Evolutionary conservation across 2,113 vertebrate species (phyloP).

Genomic region (Dromiciops gliroides): DNA sequence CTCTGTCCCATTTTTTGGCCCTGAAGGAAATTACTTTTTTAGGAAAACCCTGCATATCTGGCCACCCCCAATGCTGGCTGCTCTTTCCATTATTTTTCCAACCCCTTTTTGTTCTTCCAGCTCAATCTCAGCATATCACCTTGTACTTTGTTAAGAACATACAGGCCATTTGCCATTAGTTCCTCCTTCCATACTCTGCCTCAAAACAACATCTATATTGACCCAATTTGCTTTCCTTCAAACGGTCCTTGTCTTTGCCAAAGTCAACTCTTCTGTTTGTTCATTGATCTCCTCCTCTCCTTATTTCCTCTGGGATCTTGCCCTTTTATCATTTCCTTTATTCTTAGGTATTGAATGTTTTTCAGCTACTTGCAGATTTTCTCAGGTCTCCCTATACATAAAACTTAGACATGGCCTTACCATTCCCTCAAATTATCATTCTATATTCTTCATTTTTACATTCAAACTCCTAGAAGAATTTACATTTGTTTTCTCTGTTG

Average conservation of each 20-base stretch:
- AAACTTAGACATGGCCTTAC: not conserved
- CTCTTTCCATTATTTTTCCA: not conserved
- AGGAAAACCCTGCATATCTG: not conserved
- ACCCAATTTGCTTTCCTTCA: not conserved
- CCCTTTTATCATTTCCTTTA: not conserved
- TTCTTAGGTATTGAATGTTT: not conserved
- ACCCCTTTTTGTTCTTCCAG: not conserved
- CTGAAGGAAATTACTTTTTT: not conserved
- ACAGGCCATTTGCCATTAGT: not conserved
- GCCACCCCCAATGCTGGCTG: not conserved
- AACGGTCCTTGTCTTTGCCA: not conserved
- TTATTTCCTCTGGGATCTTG: not conserved
- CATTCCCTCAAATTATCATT: too few species aligned
- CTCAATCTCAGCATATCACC: not conserved
- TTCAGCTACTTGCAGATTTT: not conserved
- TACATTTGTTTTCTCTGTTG: too few species aligned
- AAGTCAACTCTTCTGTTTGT: not conserved
- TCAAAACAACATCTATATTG: not conserved
- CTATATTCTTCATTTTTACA: not conserved
- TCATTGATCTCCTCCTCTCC: not conserved
- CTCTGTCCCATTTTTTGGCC: not conserved
- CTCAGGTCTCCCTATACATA: not conserved
- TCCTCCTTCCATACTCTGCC: not conserved
- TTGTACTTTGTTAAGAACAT: not conserved
- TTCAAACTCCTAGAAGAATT: not conserved